Evolutionary conservation across 2,797 vertebrate species (phyloP).

Genomic region (Siniperca scherzeri): DNA sequence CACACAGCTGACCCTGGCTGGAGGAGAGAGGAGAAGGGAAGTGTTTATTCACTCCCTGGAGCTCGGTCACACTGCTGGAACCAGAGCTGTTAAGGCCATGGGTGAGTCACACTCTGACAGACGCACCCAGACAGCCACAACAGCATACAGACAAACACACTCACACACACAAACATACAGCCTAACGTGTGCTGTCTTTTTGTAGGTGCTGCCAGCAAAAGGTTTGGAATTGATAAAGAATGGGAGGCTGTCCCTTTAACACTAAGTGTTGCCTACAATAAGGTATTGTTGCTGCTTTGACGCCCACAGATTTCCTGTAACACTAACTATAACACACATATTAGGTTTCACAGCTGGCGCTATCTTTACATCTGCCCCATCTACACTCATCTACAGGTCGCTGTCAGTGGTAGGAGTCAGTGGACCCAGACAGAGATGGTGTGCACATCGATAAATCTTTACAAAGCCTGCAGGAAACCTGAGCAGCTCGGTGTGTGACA

Average conservation of each 20-base stretch:
- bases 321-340: neutral
- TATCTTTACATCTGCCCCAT: constrained; percentile 13
- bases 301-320: neutral
- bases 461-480: constrained; percentile 88
- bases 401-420: constrained; percentile 91
- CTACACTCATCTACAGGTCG: constrained; percentile 82
- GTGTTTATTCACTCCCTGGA: constrained; percentile 96
- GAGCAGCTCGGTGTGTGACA: constrained; percentile 88
- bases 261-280: constrained; percentile 92
- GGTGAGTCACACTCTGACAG: constrained; percentile 81
- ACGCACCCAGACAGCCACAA: constrained; percentile 5
- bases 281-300: constrained; percentile 80
- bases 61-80: constrained; percentile 93
- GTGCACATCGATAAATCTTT: constrained; percentile 93
- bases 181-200: constrained; percentile 23
- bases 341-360: neutral
- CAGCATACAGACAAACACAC: neutral
- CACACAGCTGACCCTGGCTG: constrained; percentile 91
- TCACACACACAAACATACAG: neutral
- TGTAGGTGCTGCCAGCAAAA: constrained; percentile 92
- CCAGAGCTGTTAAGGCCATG: constrained; percentile 93
- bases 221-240: constrained; percentile 95
- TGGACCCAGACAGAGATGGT: constrained; percentile 89
- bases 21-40: constrained; percentile 90
- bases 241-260: constrained; percentile 93